phyloP scores from a whole-genome alignment of 2,888 invertebrate genomes.

The Reticulitermes lucifugus region DNA sequence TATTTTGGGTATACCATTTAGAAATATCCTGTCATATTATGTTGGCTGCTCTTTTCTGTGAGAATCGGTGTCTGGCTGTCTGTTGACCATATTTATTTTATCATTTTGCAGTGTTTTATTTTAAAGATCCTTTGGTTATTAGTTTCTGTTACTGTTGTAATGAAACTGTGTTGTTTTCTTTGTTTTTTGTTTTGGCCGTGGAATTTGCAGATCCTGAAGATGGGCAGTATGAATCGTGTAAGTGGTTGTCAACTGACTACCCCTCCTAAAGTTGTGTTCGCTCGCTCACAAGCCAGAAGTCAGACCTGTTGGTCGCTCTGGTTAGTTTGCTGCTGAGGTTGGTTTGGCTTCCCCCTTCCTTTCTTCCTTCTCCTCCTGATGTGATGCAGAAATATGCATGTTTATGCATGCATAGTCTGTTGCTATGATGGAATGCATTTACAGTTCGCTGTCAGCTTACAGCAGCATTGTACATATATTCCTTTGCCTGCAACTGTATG shows the following conservation, averaged over 20 bases:
- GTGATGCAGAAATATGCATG: constrained; percentile 22
- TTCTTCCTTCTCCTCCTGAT: background rate
- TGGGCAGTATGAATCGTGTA: constrained; percentile 64
- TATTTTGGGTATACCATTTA: constrained; percentile 10
- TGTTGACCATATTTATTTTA: background rate
- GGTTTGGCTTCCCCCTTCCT: constrained; percentile 46
- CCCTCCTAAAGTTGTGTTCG: constrained; percentile 14
- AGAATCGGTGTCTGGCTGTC: constrained; percentile 26
- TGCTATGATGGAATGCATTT: constrained; percentile 12
- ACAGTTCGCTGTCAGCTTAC: background rate
- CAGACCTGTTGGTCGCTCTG: constrained; percentile 17
- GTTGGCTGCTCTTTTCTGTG: background rate
- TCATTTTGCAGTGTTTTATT: constrained; percentile 21
- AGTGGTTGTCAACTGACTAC: constrained; percentile 62
- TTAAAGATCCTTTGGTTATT: constrained; percentile 17
- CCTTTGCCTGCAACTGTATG: constrained; percentile 2
- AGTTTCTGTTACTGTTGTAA: constrained; percentile 28
- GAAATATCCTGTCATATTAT: constrained; percentile 3
- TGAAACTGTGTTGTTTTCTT: constrained; percentile 53
- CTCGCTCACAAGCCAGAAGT: background rate
- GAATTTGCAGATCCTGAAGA: constrained; percentile 61
- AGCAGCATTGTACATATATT: background rate
- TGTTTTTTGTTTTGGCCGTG: constrained; percentile 60
- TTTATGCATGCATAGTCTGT: constrained; percentile 9
- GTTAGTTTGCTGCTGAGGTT: constrained; percentile 45